phyloP scores from a whole-genome alignment of 2,113 vertebrate species.

The Anthoscopus minutus region DNA sequence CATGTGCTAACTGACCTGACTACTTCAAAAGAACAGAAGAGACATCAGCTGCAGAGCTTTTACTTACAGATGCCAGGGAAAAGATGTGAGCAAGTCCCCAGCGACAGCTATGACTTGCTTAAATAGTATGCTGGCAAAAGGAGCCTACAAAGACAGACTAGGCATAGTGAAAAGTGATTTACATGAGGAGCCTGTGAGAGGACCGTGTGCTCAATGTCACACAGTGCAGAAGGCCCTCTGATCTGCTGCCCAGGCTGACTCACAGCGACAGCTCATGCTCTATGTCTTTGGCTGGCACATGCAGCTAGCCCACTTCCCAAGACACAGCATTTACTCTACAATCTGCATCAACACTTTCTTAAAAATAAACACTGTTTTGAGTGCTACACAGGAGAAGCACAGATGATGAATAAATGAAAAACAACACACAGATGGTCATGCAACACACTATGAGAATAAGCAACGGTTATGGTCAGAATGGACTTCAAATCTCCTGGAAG shows the following conservation, averaged over 20 bases:
- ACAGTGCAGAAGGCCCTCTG: not conserved
- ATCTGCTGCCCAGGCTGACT: not conserved
- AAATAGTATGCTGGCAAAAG: not conserved
- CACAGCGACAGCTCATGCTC: not conserved
- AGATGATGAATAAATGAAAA: not conserved
- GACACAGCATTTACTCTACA: not conserved
- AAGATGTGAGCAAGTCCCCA: rapidly evolving
- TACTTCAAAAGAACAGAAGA: not conserved
- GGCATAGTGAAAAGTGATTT: not conserved
- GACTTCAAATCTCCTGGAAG: not conserved
- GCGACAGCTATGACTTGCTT: not conserved
- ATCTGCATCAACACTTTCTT: not conserved
- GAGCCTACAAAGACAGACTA: not conserved
- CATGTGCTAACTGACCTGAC: not conserved
- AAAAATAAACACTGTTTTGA: not conserved
- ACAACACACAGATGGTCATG: not conserved
- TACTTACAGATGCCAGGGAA: not conserved
- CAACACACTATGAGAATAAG: not conserved
- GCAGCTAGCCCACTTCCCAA: not conserved
- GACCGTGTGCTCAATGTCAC: not conserved
- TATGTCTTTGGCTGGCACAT: not conserved
- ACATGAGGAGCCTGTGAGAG: not conserved
- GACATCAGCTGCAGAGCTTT: not conserved
- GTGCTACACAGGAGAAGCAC: not conserved
- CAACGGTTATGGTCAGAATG: not conserved